Evolutionary conservation across 2,113 vertebrate species (phyloP), one percentile per base, ranked within the genome.

Genomic region (Apodemus speciosus): DNA sequence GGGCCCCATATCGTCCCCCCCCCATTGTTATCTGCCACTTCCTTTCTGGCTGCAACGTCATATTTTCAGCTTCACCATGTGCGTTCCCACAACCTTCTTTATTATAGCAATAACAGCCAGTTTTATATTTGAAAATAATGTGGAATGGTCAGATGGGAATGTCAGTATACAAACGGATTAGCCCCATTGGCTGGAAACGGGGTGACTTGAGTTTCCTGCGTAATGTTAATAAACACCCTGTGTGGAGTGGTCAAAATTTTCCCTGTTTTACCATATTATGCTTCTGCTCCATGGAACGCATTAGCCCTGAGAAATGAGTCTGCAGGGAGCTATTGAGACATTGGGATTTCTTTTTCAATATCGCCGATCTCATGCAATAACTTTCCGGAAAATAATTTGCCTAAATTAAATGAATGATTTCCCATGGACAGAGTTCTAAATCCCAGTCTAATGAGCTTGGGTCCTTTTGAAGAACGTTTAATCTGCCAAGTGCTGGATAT

Each of bases 201-300:
- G n/a, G 40, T n/a, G 62, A 77, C 83, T 92, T 88, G 89, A 92
- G 95, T 90, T 96, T 95, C 92, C 94, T 90, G 72, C 83, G 60
- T 56, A 89, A 73, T 90, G 68, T 90, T 90, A 93, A 96, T 88
- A 95, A 96, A 92, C 60, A 6, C 38, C 66, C 40, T 62, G 16
- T 35, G 35, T 43, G 86, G 23, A 93, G 30, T 32, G 72, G 68
- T 62, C 35, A 80, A 40, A 11, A 30, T 72, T 81, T 92, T 88
- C 73, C 35, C 68, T 86, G 53, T 49, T 85, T 92, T 60, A 69
- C 81, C 23, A 62, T 81, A 80, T 88, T 68, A 81, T 80, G 68
- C 72, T 88, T 93, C 51, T 71, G 27, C 49, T 60, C n/a, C 64
- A 9, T 15, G 38, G 20, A 58, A 40, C 23, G 2, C 21, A n/a